Evolutionary conservation across 2,888 invertebrate genomes (phyloP), one percentile per base, ranked within the genome.

Genomic region (Cetonia aurata): DNA sequence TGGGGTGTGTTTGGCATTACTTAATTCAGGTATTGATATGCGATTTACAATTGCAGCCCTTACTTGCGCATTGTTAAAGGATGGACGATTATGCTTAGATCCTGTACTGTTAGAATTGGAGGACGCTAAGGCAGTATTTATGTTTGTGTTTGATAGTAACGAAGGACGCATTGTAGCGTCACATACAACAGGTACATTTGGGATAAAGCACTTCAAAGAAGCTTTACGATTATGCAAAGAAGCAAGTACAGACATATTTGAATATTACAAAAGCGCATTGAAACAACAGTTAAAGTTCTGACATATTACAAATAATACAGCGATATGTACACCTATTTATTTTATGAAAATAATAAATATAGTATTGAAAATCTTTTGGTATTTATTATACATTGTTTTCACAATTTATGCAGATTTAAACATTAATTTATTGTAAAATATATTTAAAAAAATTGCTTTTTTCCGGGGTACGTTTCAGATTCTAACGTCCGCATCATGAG

Each of bases 1-100:
- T 86, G 92, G 94, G 25, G 87, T 90, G 0, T 96, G 95, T 82
- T 85, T 96, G 70, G 94, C 96, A 0, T 86, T 96, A 37, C 86
- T 97, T 0, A 92, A 95, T 85, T 90, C 95, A 0, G 93, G 95
- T 25, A 85, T 96, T n/a, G 89, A 93, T 12, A 92, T 97, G 92
- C 91, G 91, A 74, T 93, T 89, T 80, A 88, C 93, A 41, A 89
- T 96, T 79, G 96, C 93, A 6, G 94, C 94, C 0, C 90, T 95
- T 0, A 88, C 89, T 67, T 94, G 94, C 81, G 90, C 90, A 67
- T 86, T 96, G 6, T 88, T 89, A 72, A 86, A 86, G 9, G 82
- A 88, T 8, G 94, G 2, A 84, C 82, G 77, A 81, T 80, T 80
- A 86, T 80, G 77, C 86, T 80, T 83, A 81, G 79, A 85, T 85